A percentile compares a stretch with the other conserved stretches of the same genome.
phyloP scores from a whole-genome alignment of 2,113 vertebrate genomes.

The Pseudorasbora parva region DNA sequence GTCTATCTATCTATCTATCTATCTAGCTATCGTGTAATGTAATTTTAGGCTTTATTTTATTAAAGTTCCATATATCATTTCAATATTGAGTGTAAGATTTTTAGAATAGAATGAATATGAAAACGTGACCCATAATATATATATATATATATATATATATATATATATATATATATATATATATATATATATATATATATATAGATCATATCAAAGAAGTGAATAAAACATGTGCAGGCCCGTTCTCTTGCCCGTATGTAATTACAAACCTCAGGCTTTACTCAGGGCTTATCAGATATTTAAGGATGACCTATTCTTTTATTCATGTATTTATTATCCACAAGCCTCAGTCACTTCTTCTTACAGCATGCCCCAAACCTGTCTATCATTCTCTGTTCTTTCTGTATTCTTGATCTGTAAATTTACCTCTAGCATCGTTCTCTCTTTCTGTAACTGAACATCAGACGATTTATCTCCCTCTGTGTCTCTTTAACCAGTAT shows the following conservation, averaged over 20 bases:
- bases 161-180: too few species aligned
- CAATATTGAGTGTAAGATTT: not conserved
- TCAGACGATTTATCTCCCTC: slow-evolving; percentile 2
- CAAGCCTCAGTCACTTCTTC: slow-evolving; percentile 14
- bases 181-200: not conserved
- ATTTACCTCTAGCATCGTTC: not conserved
- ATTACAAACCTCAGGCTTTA: slow-evolving; percentile 10
- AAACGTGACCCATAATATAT: not conserved
- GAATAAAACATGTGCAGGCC: slow-evolving; percentile 1
- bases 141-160: too few species aligned
- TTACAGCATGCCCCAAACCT: not conserved
- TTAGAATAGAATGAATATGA: not conserved
- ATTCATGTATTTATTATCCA: slow-evolving; percentile 29
- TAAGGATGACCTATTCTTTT: slow-evolving; percentile 31
- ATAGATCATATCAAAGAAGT: slow-evolving; percentile 4
- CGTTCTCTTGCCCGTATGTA: slow-evolving; percentile 1
- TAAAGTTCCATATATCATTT: not conserved
- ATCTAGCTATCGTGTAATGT: too few species aligned
- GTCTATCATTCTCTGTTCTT: not conserved
- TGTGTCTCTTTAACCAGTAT: slow-evolving; percentile 8
- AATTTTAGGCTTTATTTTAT: too few species aligned
- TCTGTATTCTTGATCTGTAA: not conserved
- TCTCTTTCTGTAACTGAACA: not conserved
- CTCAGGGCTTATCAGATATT: slow-evolving; percentile 20
- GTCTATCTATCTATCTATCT: too few species aligned